Conservation (phyloP, 2,888 invertebrate species). For the Melieria picta region DNA sequence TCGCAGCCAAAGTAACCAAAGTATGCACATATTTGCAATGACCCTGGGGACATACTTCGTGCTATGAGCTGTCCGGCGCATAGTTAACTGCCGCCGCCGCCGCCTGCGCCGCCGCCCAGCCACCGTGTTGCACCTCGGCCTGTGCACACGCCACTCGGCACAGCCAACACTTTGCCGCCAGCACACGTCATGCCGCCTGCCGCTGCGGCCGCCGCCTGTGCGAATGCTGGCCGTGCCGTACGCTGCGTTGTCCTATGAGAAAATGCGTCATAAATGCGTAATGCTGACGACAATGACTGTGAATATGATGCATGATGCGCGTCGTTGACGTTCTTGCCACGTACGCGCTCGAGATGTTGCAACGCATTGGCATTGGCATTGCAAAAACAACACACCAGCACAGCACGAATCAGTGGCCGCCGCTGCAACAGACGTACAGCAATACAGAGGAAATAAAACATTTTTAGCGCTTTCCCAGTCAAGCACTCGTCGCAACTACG, state of each 20-base stretch:
- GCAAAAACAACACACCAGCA: background rate
- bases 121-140: too few relatives aligned
- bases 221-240: background rate
- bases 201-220: background rate
- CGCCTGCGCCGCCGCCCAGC: background rate
- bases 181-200: background rate
- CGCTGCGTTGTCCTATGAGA: constrained; percentile 49
- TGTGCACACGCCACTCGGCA: too few relatives aligned
- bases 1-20: constrained; percentile 19
- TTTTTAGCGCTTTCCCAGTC: too few relatives aligned
- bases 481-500: too few relatives aligned
- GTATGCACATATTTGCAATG: constrained; percentile 31
- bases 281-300: constrained; percentile 52
- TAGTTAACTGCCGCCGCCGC: background rate
- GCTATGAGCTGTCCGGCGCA: background rate
- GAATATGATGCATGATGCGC: constrained; percentile 38
- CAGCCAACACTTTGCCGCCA: too few relatives aligned
- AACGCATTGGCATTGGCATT: background rate
- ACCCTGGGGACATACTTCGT: constrained; percentile 24
- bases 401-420: background rate
- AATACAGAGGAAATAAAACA: too few relatives aligned
- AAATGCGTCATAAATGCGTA: constrained; percentile 61
- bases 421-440: too few relatives aligned
- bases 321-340: constrained; percentile 1
- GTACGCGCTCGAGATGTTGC: too few relatives aligned